These are phyloP conservation scores for Ylistrum balloti DNA, from an alignment of 1,140 invertebrate genomes.

Conservation along the genomic window DNA sequence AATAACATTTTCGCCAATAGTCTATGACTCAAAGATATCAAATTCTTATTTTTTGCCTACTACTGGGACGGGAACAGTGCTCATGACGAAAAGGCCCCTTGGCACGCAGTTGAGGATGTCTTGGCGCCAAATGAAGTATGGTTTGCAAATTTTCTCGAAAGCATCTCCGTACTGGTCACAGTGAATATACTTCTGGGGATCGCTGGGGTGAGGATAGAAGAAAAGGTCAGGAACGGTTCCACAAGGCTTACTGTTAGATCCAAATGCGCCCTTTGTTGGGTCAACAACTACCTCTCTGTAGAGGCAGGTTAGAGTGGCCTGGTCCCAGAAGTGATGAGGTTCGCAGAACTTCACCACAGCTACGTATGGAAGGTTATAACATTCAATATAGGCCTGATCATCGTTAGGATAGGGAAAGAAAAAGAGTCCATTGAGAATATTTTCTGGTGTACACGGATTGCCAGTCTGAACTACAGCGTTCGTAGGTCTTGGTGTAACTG, in stretches of 20 bases:
- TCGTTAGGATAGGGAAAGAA: conserved; percentile 60
- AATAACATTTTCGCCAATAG: background rate
- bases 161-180: conserved; percentile 60
- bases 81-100: conserved; percentile 47
- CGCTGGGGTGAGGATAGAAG: conserved; percentile 64
- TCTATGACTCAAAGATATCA: background rate
- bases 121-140: conserved; percentile 55
- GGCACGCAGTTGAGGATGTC: conserved; percentile 56
- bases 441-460: conserved; percentile 61
- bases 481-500: conserved; percentile 43
- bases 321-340: conserved; percentile 58
- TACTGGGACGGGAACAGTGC: conserved; percentile 31
- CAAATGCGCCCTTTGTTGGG: conserved; percentile 58
- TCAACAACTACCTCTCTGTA: conserved; percentile 65
- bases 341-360: conserved; percentile 55
- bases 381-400: conserved; percentile 58
- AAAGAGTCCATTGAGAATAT: conserved; percentile 49
- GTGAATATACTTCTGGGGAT: conserved; percentile 67
- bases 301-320: conserved; percentile 61
- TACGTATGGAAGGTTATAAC: conserved; percentile 58
- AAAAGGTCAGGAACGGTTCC: conserved; percentile 56
- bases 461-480: conserved; percentile 48
- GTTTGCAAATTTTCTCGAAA: conserved; percentile 57
- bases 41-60: conserved; percentile 41
- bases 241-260: conserved; percentile 45